phyloP scores from a whole-genome alignment of 2,888 invertebrate genomes.

The Drosophila longiperda region DNA sequence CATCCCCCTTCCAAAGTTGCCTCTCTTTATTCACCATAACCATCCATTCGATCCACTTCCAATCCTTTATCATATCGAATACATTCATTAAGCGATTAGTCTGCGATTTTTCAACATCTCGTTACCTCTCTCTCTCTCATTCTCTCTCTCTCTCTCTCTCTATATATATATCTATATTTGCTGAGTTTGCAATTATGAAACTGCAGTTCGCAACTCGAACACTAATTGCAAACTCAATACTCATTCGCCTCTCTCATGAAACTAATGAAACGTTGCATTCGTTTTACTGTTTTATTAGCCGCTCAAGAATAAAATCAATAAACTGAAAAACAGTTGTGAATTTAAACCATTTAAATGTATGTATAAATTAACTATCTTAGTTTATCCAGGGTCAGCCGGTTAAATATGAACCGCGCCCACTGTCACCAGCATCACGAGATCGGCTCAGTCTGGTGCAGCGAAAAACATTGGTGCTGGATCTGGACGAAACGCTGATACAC shows the following conservation, averaged over 20 bases:
- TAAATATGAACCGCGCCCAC: constrained; percentile 97
- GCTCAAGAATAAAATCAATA: not conserved
- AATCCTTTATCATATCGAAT: constrained; percentile 22
- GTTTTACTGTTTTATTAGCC: constrained; percentile 9
- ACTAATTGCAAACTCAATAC: not conserved
- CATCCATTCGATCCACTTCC: not conserved
- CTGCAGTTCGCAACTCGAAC: not conserved
- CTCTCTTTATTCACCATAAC: not conserved
- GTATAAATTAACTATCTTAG: constrained; percentile 87
- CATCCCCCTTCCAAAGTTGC: not conserved
- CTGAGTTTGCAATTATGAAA: not conserved
- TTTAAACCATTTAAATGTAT: constrained; percentile 58
- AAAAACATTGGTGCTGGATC: constrained; percentile 98
- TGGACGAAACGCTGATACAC: constrained; percentile 99
- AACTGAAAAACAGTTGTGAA: constrained; percentile 13
- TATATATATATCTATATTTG: not conserved
- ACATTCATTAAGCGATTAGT: not conserved
- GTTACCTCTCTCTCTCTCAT: not conserved
- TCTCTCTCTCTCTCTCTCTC: no score
- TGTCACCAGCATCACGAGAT: constrained; percentile 90
- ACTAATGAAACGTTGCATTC: not conserved
- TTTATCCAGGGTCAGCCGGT: constrained; percentile 99
- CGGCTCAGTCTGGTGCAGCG: constrained; percentile 95
- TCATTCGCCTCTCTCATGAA: not conserved
- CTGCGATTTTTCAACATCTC: not conserved